phyloP scores from a whole-genome alignment of 2,888 invertebrate genomes.

The Hirtodrosophila duncani region DNA sequence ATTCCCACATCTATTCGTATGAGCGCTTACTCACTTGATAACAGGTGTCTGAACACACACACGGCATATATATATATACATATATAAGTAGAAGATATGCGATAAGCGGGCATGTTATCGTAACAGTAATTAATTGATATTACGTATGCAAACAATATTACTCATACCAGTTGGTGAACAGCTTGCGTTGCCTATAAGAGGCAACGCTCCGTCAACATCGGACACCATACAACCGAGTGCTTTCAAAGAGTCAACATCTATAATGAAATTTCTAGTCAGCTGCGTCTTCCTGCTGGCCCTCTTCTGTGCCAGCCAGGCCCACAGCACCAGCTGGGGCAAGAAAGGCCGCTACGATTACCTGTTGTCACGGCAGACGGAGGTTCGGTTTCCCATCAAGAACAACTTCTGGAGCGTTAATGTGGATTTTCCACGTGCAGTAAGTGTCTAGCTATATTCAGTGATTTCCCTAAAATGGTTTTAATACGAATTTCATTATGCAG shows the following conservation, averaged over 20 bases:
- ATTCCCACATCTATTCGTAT: too few species aligned
- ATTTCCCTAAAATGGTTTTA: neutral
- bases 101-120: too few species aligned
- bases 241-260: conserved; percentile 7
- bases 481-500: conserved; percentile 18
- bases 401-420: conserved; percentile 40
- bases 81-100: too few species aligned
- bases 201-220: neutral
- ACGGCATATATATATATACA: too few species aligned
- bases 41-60: too few species aligned
- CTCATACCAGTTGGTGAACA: conserved; percentile 9
- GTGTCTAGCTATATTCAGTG: conserved; percentile 10
- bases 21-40: too few species aligned
- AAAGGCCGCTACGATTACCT: conserved; percentile 32
- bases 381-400: conserved; percentile 42
- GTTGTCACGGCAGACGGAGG: conserved; percentile 38
- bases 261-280: conserved; percentile 50
- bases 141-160: conserved; percentile 34
- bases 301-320: conserved; percentile 38
- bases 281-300: conserved; percentile 51
- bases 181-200: conserved; percentile 37
- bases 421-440: conserved; percentile 47
- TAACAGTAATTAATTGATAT: conserved; percentile 59
- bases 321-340: conserved; percentile 53
- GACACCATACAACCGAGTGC: conserved; percentile 11